Evolutionary conservation across 2,113 vertebrate species (phyloP).

Genomic region (Herpailurus yagouaroundi): DNA sequence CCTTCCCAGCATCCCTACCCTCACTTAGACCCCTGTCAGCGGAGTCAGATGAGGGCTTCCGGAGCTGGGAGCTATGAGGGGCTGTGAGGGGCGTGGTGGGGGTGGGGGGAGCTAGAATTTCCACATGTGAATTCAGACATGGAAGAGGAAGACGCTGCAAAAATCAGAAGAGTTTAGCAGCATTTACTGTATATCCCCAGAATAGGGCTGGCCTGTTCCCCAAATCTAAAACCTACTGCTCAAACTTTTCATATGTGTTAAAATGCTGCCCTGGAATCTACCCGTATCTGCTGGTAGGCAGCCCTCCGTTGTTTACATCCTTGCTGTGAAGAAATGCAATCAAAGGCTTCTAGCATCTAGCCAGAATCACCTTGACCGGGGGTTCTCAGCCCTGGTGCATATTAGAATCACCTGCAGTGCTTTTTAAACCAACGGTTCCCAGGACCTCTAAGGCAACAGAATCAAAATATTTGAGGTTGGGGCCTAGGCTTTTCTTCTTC

Average conservation of each 20-base stretch:
- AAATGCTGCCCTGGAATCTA: not conserved
- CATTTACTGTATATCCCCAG: not conserved
- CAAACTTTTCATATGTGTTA: not conserved
- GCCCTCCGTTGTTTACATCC: not conserved
- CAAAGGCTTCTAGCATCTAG: not conserved
- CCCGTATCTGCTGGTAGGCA: not conserved
- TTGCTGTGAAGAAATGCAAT: not conserved
- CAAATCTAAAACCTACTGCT: not conserved
- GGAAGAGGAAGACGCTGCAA: not conserved
- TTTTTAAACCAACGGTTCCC: not conserved
- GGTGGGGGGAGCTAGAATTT: not conserved
- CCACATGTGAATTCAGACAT: not conserved
- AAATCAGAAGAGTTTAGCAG: not conserved
- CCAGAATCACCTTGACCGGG: not conserved
- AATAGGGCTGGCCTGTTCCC: not conserved
- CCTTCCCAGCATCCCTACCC: no score
- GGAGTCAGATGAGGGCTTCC: no score
- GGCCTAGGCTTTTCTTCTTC: not conserved
- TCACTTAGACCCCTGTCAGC: not conserved
- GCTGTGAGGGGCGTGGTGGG: no score
- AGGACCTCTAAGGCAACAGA: not conserved
- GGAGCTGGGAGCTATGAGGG: fast-evolving
- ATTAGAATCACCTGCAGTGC: not conserved
- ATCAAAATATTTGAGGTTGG: not conserved
- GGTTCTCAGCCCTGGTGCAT: not conserved